A percentile compares a stretch with the other conserved stretches of the same genome.
Conservation (phyloP, 2,888 invertebrate genomes). For the Ctena decussata region DNA sequence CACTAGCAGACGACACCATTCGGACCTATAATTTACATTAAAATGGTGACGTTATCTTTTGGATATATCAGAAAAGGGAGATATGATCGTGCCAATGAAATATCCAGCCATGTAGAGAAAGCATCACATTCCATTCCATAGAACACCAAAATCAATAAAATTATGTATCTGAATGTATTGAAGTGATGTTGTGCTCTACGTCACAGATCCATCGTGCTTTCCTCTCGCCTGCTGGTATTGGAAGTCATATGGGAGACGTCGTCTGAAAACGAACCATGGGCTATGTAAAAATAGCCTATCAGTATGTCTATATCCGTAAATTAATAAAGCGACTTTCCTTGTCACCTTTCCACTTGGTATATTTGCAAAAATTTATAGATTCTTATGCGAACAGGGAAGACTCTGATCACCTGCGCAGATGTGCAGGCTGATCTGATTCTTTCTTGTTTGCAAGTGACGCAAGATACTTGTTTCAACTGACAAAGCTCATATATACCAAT, state of each 20-base stretch:
- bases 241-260: no score
- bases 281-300: no score
- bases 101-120: background rate
- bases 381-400: no score
- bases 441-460: no score
- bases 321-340: no score
- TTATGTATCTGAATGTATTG: slow-evolving; percentile 67
- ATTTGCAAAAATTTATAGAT: no score
- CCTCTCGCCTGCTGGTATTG: slow-evolving; percentile 5
- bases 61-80: background rate
- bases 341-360: no score
- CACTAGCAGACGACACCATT: background rate
- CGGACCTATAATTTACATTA: background rate
- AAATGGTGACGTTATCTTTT: background rate
- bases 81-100: background rate
- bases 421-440: no score
- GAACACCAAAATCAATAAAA: slow-evolving; percentile 46
- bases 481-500: slow-evolving; percentile 25
- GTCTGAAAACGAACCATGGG: no score
- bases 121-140: background rate
- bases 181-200: slow-evolving; percentile 38
- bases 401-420: no score
- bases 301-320: no score
- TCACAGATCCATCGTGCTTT: slow-evolving; percentile 48
- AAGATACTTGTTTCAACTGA: no score